Evolutionary conservation across 2,888 invertebrate genomes (phyloP).

Genomic region (Caenorhabditis sp.): DNA sequence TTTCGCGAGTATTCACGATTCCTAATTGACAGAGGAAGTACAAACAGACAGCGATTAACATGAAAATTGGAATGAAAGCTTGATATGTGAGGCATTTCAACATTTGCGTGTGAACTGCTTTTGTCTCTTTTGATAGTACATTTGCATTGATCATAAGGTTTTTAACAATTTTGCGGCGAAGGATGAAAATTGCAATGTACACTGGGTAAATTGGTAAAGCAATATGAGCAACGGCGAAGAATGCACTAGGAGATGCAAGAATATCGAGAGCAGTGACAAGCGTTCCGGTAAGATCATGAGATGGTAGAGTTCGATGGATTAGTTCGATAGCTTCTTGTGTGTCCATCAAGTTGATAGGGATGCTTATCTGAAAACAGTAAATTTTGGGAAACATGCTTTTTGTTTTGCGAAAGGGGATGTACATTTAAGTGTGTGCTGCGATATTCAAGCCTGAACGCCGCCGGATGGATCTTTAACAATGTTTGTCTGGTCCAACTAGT

Average conservation of each 20-base stretch:
- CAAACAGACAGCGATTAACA: not conserved
- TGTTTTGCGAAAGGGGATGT: no score
- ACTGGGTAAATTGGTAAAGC: conserved; percentile 22
- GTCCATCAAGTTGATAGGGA: no score
- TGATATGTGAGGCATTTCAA: conserved; percentile 20
- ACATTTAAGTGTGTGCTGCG: no score
- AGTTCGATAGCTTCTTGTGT: no score
- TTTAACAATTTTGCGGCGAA: conserved; percentile 21
- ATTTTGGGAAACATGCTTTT: no score
- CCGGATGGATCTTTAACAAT: no score
- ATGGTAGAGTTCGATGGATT: no score
- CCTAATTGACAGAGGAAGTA: not conserved
- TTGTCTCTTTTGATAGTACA: conserved; percentile 20
- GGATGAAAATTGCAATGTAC: conserved; percentile 19
- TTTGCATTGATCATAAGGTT: conserved; percentile 5
- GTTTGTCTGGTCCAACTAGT: no score
- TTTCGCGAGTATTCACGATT: not conserved
- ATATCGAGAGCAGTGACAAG: not conserved
- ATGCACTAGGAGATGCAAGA: no score
- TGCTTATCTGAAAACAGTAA: no score
- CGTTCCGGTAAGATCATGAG: not conserved
- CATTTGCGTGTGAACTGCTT: conserved; percentile 14
- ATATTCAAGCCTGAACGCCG: no score
- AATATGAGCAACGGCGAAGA: conserved; percentile 11
- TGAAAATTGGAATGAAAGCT: not conserved